Evolutionary conservation across 1,140 invertebrate species (phyloP), one percentile per base, ranked within the genome.

Genomic region (Bombus vancouverensis): DNA sequence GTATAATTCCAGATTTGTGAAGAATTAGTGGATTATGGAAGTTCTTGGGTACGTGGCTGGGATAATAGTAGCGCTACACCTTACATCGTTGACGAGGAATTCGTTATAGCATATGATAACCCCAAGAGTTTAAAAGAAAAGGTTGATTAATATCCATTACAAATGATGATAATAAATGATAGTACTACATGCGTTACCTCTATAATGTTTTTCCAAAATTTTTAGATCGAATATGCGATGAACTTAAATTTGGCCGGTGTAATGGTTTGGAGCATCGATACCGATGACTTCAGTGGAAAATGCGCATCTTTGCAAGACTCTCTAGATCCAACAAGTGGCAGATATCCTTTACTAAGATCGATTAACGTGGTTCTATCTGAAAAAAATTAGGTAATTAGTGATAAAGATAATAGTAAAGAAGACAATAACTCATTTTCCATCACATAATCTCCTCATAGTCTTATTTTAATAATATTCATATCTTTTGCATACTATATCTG

Each of bases 231-330:
- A 59, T 96, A 94, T 84, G 93, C 92, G 3, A 92, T 92, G 39
- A 90, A 96, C 77, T 96, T 97, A 86, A 95, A 96, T 34, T 91
- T 98, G 12, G 97, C 96, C 0, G 98, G 98, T 28, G 95, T 97
- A 1, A 98, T 98, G 97, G 96, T 98, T 4, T 98, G 98, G 98
- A 97, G 97, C 70, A 96, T 97, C 66, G 97, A 98, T 89, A 97
- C 97, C 0, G 97, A 98, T 86, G 97, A 98, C 91, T 98, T 98
- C 91, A 94, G 93, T 3, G 97, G 97, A 0, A 95, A 95, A 53
- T 98, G 97, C 89, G 88, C 94, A 65, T 66, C 87, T 39, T 62
- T 95, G 18, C 93, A 95, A 0, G 94, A 96, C 37, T 74, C 81
- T 44, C 73, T 90, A 62, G 53, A 79, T 57, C 22, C 25, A 25